These are phyloP conservation scores for Sesia apiformis DNA, from an alignment of 2,888 invertebrate genomes.

Conservation along the genomic window DNA sequence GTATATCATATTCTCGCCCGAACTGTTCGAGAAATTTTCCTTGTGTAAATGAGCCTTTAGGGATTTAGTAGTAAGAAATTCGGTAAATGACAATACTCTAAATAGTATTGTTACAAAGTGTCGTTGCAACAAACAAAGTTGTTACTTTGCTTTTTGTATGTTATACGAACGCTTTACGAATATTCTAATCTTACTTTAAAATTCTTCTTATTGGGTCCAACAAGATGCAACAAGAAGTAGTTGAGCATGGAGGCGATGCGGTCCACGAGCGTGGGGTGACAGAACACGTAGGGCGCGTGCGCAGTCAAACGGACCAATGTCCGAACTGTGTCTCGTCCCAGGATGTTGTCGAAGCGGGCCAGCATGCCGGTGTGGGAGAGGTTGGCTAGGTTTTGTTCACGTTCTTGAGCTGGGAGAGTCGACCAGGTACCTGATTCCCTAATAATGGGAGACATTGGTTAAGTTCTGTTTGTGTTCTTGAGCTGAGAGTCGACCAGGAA, in stretches of 20 bases:
- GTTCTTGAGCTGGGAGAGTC: constrained; percentile 78
- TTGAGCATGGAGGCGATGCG: constrained; percentile 96
- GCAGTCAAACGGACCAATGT: constrained; percentile 86
- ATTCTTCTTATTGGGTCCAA: constrained; percentile 93
- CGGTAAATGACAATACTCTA: too few species aligned
- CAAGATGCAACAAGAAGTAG: constrained; percentile 91
- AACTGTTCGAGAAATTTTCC: too few species aligned
- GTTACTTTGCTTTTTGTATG: too few species aligned
- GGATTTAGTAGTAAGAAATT: too few species aligned
- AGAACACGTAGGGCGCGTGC: constrained; percentile 86
- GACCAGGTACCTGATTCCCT: constrained; percentile 86
- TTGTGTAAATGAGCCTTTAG: too few species aligned
- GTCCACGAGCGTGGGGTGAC: constrained; percentile 93
- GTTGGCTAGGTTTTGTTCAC: constrained; percentile 81
- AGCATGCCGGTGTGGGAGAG: constrained; percentile 86
- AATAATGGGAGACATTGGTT: constrained; percentile 37
- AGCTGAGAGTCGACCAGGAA: constrained; percentile 82
- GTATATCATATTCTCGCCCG: too few species aligned
- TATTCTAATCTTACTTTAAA: constrained; percentile 78
- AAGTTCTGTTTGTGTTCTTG: constrained; percentile 85
- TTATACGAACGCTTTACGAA: too few species aligned
- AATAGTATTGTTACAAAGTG: too few species aligned
- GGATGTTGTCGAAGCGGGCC: constrained; percentile 93
- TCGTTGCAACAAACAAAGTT: too few species aligned
- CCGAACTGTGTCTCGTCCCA: constrained; percentile 91